Evolutionary conservation across 2,888 invertebrate species (phyloP), one percentile per base, ranked within the genome.

Genomic region (Pharmacophagus antenor): DNA sequence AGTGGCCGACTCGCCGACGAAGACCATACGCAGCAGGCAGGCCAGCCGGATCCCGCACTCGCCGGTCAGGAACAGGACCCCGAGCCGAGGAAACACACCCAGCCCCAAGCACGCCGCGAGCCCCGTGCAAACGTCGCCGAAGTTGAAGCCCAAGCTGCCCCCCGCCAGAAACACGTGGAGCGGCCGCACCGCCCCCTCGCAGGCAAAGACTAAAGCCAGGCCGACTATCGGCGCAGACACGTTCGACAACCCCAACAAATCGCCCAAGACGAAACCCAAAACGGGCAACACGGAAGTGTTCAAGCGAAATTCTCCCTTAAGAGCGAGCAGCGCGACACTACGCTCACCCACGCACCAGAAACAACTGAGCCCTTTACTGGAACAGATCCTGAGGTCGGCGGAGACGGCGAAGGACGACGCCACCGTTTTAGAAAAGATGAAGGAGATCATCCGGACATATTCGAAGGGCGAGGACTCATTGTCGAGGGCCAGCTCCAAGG

Each of bases 351-450:
- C 94, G 0, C 88, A 82, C 61, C 92, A 93, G 61, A 92, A 94
- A 78, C 86, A 88, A 62, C 80, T 93, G 27, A 92, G 93, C 60
- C 94, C 94, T 5, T 92, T 95, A 4, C 78, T 96, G 48, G 93
- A 95, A 72, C 95, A 95, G 75, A 93, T 96, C 27, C 79, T 96
- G 2, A 92, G 94, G 67, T 94, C 95, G 23, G 93, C 95, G 4
- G 94, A 94, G 70, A 93, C 92, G 2, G 93, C 94, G 1, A 94
- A 94, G 72, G 95, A 95, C 69, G 95, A 96, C 71, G 93, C 93
- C 5, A 88, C 93, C 64, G 94, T 96, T 58, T 85, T 95, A 22
- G 93, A 94, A 69, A 95, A 95, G 77, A 94, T 96, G 84, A 95
- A 95, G 73, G 94, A 94, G 61, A 91, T 91, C 20, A 90, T 91